These are phyloP conservation scores for Brenthis ino DNA, from an alignment of 2,888 invertebrate genomes.

Conservation along the genomic window DNA sequence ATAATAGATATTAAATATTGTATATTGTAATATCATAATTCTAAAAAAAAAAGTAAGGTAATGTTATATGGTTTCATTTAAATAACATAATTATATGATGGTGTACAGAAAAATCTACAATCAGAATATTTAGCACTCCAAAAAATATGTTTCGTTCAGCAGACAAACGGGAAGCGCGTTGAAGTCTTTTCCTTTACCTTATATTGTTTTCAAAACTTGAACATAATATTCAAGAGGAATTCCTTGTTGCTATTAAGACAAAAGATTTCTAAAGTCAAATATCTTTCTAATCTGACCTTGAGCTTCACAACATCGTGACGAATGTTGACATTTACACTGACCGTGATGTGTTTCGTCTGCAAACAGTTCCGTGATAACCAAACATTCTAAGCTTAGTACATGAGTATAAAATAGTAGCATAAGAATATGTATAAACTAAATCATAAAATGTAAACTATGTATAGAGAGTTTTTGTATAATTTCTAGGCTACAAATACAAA, in stretches of 20 bases:
- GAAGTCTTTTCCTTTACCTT: neutral
- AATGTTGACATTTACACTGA: constrained; percentile 28
- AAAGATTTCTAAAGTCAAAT: constrained; percentile 14
- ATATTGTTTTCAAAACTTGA: no score
- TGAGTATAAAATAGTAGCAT: neutral
- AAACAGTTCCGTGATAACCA: constrained; percentile 22
- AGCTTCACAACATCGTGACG: constrained; percentile 25
- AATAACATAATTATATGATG: no score
- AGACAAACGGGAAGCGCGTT: neutral
- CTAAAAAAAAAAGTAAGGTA: no score
- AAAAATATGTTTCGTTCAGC: neutral
- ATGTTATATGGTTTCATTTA: no score
- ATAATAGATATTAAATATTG: no score
- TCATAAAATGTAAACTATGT: neutral
- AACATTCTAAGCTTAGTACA: neutral
- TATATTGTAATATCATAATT: no score
- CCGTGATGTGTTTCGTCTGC: constrained; percentile 15
- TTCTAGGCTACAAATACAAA: no score
- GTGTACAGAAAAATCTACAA: no score
- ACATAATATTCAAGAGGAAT: neutral
- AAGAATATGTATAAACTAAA: neutral
- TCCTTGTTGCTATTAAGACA: neutral
- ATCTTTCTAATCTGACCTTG: constrained; percentile 19
- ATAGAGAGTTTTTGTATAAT: neutral
- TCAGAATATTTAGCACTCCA: no score